phyloP scores from a whole-genome alignment of 2,113 vertebrate species.

The Ptyas mucosa region DNA sequence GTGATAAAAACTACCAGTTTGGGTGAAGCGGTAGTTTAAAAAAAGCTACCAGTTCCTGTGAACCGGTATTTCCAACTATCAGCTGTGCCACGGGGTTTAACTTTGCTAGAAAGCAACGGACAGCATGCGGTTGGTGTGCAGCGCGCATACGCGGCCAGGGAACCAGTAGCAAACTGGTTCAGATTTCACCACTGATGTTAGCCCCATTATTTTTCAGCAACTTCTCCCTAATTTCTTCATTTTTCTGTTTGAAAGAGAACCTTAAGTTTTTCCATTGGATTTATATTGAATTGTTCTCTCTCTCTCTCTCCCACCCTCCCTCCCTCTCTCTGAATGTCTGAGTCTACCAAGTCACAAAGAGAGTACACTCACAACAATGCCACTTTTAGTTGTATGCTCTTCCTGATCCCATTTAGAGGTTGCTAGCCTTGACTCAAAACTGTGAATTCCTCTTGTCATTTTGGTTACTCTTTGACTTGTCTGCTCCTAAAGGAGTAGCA shows the following conservation, averaged over 20 bases:
- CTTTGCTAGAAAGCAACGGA: too few species aligned
- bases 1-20: too few species aligned
- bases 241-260: not conserved
- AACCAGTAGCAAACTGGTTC: too few species aligned
- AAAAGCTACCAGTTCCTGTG: too few species aligned
- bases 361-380: not conserved
- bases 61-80: too few species aligned
- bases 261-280: not conserved
- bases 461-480: not conserved
- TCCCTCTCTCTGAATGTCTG: not conserved
- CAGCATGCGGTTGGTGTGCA: too few species aligned
- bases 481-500: not conserved
- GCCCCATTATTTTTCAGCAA: not conserved
- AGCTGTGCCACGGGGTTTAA: too few species aligned
- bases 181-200: too few species aligned
- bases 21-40: too few species aligned
- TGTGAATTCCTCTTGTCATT: not conserved
- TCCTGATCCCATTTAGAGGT: not conserved
- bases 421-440: not conserved
- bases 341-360: not conserved
- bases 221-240: not conserved
- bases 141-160: too few species aligned
- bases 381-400: not conserved
- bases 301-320: too few species aligned
- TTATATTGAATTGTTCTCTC: not conserved